These are phyloP conservation scores for Exephanes ischioxanthus DNA, from an alignment of 2,888 invertebrate genomes.

Conservation along the genomic window DNA sequence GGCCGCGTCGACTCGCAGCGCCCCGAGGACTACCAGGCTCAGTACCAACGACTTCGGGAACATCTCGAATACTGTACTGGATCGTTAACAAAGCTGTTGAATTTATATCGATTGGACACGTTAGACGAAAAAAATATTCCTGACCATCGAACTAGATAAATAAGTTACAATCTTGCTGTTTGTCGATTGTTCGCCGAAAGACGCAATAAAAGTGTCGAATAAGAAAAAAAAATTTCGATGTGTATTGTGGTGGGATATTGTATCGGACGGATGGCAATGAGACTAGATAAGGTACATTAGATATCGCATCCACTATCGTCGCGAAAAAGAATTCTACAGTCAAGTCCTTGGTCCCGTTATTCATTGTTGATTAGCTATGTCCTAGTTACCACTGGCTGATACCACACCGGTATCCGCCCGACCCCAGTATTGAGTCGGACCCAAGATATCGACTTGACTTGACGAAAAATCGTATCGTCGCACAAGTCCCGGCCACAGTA, in stretches of 20 bases:
- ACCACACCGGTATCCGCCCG: too few species aligned
- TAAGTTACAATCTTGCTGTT: constrained; percentile 12
- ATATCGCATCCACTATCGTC: neutral
- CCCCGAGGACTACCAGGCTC: constrained; percentile 41
- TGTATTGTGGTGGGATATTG: neutral
- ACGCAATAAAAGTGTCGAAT: neutral
- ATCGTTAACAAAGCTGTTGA: neutral
- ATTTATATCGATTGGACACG: constrained; percentile 39
- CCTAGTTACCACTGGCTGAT: neutral
- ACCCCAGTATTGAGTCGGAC: neutral
- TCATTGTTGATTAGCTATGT: neutral
- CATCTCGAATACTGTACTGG: constrained; percentile 45
- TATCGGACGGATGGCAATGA: neutral
- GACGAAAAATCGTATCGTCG: too few species aligned
- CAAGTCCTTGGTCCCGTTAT: neutral
- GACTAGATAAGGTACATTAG: neutral
- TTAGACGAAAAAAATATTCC: constrained; percentile 13
- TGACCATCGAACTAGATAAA: neutral
- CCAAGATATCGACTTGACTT: neutral
- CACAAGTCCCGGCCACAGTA: too few species aligned
- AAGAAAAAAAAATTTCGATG: neutral
- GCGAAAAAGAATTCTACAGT: neutral
- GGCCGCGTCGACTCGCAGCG: constrained; percentile 33
- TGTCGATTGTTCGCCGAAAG: constrained; percentile 4
- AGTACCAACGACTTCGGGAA: constrained; percentile 29